Evolutionary conservation across 2,113 vertebrate species (phyloP).

Genomic region (Petromus typicus): DNA sequence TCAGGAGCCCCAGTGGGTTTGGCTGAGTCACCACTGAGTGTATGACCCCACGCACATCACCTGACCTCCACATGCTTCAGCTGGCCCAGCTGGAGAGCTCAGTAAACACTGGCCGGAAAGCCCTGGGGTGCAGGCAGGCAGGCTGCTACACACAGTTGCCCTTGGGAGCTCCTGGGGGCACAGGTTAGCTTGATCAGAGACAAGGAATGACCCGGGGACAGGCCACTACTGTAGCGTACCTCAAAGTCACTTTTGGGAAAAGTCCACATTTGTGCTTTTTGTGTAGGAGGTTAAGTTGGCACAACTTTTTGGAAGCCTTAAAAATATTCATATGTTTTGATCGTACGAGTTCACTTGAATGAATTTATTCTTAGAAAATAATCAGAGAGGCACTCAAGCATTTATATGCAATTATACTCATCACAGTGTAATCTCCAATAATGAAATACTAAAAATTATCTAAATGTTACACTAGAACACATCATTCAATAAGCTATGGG

Average conservation of each 20-base stretch:
- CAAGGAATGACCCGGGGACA: background rate
- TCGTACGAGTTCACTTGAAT: background rate
- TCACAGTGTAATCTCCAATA: background rate
- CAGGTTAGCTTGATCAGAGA: background rate
- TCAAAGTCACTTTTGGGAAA: background rate
- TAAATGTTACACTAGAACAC: background rate
- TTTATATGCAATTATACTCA: background rate
- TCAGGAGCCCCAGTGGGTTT: conserved; percentile 50
- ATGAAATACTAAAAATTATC: background rate
- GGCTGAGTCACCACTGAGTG: conserved; percentile 66
- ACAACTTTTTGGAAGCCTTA: conserved; percentile 32
- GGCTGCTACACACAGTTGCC: background rate
- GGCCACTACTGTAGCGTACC: background rate
- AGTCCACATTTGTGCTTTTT: background rate
- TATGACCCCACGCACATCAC: conserved; percentile 56
- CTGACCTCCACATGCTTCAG: conserved; percentile 60
- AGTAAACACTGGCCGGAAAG: background rate
- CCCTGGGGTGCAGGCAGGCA: background rate
- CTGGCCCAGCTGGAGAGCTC: conserved; percentile 34
- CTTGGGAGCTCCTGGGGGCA: background rate
- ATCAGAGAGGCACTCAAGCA: background rate
- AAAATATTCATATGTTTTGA: background rate
- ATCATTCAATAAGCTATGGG: background rate
- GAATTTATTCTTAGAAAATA: conserved; percentile 3
- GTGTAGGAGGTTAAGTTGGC: background rate